Conservation (phyloP, 1,140 invertebrate genomes). For the Drusus annulatus region DNA sequence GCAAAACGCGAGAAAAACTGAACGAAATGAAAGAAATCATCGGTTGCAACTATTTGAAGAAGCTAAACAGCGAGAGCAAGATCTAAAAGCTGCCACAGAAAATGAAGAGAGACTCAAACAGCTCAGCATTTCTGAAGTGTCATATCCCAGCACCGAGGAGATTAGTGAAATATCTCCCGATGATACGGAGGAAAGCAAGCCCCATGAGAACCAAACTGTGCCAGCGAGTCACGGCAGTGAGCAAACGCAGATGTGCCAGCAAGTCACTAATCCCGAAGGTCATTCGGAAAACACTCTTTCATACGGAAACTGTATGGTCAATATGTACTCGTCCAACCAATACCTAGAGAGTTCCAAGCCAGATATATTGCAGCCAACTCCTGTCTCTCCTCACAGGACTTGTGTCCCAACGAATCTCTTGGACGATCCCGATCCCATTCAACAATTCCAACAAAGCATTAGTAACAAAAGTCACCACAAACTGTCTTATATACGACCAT, state of each 20-base stretch:
- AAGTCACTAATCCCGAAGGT: slow-evolving; percentile 54
- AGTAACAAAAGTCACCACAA: slow-evolving; percentile 61
- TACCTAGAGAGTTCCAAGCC: slow-evolving; percentile 42
- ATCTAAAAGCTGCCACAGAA: slow-evolving; percentile 65
- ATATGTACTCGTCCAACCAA: slow-evolving; percentile 22
- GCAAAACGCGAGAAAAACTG: slow-evolving; percentile 74
- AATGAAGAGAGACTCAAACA: slow-evolving; percentile 72
- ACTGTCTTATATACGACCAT: slow-evolving; percentile 11
- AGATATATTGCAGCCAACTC: slow-evolving; percentile 66
- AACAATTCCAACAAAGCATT: slow-evolving; percentile 60
- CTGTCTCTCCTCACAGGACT: slow-evolving; percentile 57
- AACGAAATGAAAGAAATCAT: slow-evolving; percentile 72
- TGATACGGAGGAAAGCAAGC: slow-evolving; percentile 63
- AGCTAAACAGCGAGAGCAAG: slow-evolving; percentile 68
- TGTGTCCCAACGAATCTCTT: slow-evolving; percentile 64
- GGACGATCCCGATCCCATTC: slow-evolving; percentile 69
- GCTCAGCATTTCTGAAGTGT: slow-evolving; percentile 72
- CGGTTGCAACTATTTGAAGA: slow-evolving; percentile 73
- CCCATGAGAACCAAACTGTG: slow-evolving; percentile 61
- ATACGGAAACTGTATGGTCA: slow-evolving; percentile 18
- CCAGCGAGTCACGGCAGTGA: slow-evolving; percentile 60
- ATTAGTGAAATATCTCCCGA: slow-evolving; percentile 71
- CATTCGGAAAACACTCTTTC: slow-evolving; percentile 46
- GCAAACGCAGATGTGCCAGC: slow-evolving; percentile 56
- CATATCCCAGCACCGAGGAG: slow-evolving; percentile 71